Evolutionary conservation across 1,140 invertebrate species (phyloP).

Genomic region (Akabosia matsudoensis): DNA sequence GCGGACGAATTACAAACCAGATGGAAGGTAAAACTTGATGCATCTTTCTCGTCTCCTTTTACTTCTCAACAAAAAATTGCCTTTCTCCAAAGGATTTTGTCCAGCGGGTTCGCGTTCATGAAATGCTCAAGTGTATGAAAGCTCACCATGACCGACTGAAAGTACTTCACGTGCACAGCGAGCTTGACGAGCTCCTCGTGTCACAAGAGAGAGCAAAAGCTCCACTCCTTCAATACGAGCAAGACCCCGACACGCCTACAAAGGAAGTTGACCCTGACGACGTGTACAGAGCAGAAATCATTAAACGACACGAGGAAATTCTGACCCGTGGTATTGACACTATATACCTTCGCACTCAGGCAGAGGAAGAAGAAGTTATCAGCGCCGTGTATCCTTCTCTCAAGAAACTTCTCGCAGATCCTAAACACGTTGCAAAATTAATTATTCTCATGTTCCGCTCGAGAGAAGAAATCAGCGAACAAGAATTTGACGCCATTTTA

Average conservation of each 20-base stretch:
- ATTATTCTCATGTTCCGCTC: constrained; percentile 9
- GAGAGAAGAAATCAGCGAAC: constrained; percentile 26
- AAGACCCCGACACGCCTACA: no score
- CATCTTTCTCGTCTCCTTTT: not conserved
- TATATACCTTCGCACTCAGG: not conserved
- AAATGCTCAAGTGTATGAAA: constrained; percentile 39
- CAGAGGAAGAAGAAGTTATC: constrained; percentile 17
- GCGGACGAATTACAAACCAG: not conserved
- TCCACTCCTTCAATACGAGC: no score
- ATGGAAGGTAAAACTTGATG: not conserved
- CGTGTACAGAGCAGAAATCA: not conserved
- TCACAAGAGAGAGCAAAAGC: not conserved
- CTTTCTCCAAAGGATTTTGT: constrained; percentile 22
- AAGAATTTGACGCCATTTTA: constrained; percentile 40
- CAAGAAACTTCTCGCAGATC: not conserved
- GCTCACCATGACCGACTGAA: constrained; percentile 21
- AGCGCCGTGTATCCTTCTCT: not conserved
- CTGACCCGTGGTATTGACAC: not conserved
- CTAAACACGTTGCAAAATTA: not conserved
- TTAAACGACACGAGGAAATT: not conserved
- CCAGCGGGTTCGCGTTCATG: constrained; percentile 39
- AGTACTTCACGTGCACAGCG: constrained; percentile 26
- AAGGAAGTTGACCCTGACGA: not conserved
- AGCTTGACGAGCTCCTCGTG: constrained; percentile 11
- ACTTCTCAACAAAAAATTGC: not conserved